Base-by-base conservation (phyloP, 2,113 vertebrate species). In the Toxotes chatareus region DNA sequence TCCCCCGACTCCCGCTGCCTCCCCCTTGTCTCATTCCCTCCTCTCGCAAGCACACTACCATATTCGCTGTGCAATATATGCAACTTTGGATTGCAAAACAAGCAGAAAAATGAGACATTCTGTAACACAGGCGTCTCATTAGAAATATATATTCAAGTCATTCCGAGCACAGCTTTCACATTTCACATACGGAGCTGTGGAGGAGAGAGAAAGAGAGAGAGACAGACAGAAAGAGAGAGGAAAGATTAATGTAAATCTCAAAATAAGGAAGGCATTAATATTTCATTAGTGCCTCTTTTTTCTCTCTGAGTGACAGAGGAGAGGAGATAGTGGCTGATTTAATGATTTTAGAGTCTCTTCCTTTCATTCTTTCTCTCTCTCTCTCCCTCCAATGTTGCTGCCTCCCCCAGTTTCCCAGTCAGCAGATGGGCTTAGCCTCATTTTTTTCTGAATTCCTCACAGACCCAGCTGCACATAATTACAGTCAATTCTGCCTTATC, bases 271-370 rank as follows among this genome's bases (percentile, higher is more conserved):
- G 89, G 86, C 96, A 97, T 98, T 97, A 98, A 97, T 97, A 97
- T 97, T 98, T 97, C 96, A 98, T 98, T 97, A 97, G 95, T 92
- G 93, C 93, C 94, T 96, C 97, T 96, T 96, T 97, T 96, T 96
- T 97, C 81, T 95, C 21, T 82, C 92, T 97, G 96, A 97, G 93
- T 96, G 97, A 96, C 97, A 97, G 95, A 95, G 93, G 91, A 91
- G 91, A 90, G 91, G 91, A 96, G 96, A 97, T 95, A 96, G 90
- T 95, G 94, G 94, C 92, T 96, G 95, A 95, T 96, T 96, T 97
- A 95, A 95, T 96, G 95, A 97, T 96, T 96, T 96, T 96, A 96
- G 94, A 95, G 92, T 95, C 95, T 95, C 94, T 95, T 95, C 95
- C 90, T 95, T 95, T 93, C 94, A 92, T 90, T 91, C 82, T 90